These are phyloP conservation scores for Abrostola tripartita DNA, from an alignment of 2,888 invertebrate genomes.

Conservation along the genomic window DNA sequence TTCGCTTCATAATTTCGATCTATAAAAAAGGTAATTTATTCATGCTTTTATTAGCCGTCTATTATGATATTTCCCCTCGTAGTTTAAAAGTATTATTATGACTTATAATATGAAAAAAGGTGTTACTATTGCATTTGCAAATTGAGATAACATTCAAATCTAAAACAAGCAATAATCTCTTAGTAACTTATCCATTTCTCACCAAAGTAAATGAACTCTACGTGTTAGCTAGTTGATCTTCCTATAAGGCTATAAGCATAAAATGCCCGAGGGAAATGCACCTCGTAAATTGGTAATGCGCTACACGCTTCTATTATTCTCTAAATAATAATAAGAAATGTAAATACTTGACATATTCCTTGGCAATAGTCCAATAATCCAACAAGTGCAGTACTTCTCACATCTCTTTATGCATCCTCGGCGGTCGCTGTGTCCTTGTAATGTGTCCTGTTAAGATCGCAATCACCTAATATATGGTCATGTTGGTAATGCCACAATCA, in stretches of 20 bases:
- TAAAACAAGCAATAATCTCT: too few relatives aligned
- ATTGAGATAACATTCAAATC: too few relatives aligned
- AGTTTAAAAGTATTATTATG: neutral
- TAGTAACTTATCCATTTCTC: too few relatives aligned
- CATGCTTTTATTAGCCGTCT: neutral
- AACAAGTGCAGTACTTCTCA: conserved; percentile 32
- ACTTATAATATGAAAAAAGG: neutral
- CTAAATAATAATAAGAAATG: conserved; percentile 44
- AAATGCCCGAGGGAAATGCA: conserved; percentile 31
- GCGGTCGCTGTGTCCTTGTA: conserved; percentile 58
- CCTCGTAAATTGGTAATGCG: conserved; percentile 28
- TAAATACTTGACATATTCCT: conserved; percentile 41
- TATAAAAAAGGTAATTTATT: conserved; percentile 14
- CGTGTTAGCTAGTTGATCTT: too few relatives aligned
- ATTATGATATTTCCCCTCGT: neutral
- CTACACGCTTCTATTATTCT: conserved; percentile 43
- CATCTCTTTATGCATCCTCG: conserved; percentile 38
- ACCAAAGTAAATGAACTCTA: too few relatives aligned
- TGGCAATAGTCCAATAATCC: conserved; percentile 48
- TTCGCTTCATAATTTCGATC: conserved; percentile 20
- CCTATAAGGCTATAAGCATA: conserved; percentile 12
- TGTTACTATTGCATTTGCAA: too few relatives aligned
- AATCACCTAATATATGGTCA: conserved; percentile 78
- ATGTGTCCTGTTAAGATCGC: conserved; percentile 70
- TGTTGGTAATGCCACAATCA: conserved; percentile 64